A percentile compares a stretch with the other conserved stretches of the same genome.
These are phyloP conservation scores for Dendrocopos noguchii DNA, from an alignment of 2,113 vertebrate genomes.

Conservation along the genomic window DNA sequence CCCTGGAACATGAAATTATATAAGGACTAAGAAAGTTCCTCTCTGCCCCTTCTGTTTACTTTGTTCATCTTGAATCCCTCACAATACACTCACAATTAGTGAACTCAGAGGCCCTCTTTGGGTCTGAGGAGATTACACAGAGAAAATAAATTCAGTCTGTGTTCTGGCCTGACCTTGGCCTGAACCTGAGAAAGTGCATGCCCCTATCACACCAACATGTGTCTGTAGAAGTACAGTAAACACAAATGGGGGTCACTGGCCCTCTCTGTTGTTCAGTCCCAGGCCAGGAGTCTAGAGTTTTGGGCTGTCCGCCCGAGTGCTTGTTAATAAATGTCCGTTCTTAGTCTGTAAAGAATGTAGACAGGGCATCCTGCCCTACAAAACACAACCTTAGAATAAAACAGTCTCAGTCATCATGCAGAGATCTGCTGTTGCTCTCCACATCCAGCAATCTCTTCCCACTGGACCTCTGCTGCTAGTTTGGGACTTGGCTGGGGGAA, in stretches of 20 bases:
- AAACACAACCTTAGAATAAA: slow-evolving; percentile 46
- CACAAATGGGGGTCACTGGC: slow-evolving; percentile 45
- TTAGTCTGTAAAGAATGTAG: slow-evolving; percentile 54
- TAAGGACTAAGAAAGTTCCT: background rate
- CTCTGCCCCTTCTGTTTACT: background rate
- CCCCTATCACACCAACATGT: slow-evolving; percentile 59
- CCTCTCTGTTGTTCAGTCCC: slow-evolving; percentile 10
- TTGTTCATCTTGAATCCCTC: background rate
- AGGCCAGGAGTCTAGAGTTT: slow-evolving; percentile 62
- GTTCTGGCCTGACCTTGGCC: slow-evolving; percentile 61
- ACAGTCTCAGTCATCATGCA: background rate
- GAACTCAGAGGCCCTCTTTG: background rate
- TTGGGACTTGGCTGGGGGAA: background rate
- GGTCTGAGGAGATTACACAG: slow-evolving; percentile 15
- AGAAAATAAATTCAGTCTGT: background rate
- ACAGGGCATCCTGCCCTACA: slow-evolving; percentile 65
- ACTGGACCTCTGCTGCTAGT: background rate
- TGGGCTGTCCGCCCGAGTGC: slow-evolving; percentile 47
- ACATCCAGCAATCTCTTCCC: background rate
- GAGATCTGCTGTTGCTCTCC: slow-evolving; percentile 1
- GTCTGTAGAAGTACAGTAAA: slow-evolving; percentile 66
- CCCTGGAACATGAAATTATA: background rate
- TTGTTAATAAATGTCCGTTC: slow-evolving; percentile 71
- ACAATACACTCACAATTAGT: background rate
- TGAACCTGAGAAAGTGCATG: slow-evolving; percentile 60